Percentiles rank a stretch among this genome's conserved stretches.
Evolutionary conservation across 2,113 vertebrate species (phyloP).

Genomic region (Dascyllus trimaculatus): DNA sequence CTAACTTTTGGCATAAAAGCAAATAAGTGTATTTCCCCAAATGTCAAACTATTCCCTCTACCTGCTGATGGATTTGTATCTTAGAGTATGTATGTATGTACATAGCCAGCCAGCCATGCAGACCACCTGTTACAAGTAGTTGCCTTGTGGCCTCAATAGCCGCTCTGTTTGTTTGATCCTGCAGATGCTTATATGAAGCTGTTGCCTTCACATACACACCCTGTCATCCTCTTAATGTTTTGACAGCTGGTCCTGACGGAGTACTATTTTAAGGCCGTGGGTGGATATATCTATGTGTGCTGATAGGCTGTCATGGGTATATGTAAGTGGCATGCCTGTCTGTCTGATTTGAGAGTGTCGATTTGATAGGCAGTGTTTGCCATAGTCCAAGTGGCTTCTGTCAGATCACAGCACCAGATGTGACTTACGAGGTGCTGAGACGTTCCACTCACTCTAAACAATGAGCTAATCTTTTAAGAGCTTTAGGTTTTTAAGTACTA

Average conservation of each 20-base stretch:
- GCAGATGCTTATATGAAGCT: conserved; percentile 51
- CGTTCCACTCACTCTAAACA: conserved; percentile 41
- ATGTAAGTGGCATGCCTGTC: conserved; percentile 49
- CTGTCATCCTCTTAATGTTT: conserved; percentile 67
- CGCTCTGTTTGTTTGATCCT: conserved; percentile 43
- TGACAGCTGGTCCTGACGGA: conserved; percentile 76
- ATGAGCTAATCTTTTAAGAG: conserved; percentile 51
- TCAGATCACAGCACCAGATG: conserved; percentile 10
- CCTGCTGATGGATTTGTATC: neutral
- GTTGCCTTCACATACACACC: conserved; percentile 37
- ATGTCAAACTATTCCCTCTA: neutral
- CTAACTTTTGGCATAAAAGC: no score
- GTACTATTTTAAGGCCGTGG: conserved; percentile 69
- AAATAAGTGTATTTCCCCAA: no score
- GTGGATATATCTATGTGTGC: conserved; percentile 47
- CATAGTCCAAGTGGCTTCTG: conserved; percentile 31
- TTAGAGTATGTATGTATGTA: conserved; percentile 5
- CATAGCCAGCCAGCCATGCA: neutral
- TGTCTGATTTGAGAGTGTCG: conserved; percentile 54
- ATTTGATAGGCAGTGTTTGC: conserved; percentile 55
- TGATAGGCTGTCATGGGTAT: conserved; percentile 39
- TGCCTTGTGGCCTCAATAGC: conserved; percentile 19
- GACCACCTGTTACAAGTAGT: conserved; percentile 76
- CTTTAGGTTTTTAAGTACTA: conserved; percentile 16
- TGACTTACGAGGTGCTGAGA: conserved; percentile 45